Conservation (phyloP, 2,888 invertebrate species). For the Synanthedon tipuliformis region DNA sequence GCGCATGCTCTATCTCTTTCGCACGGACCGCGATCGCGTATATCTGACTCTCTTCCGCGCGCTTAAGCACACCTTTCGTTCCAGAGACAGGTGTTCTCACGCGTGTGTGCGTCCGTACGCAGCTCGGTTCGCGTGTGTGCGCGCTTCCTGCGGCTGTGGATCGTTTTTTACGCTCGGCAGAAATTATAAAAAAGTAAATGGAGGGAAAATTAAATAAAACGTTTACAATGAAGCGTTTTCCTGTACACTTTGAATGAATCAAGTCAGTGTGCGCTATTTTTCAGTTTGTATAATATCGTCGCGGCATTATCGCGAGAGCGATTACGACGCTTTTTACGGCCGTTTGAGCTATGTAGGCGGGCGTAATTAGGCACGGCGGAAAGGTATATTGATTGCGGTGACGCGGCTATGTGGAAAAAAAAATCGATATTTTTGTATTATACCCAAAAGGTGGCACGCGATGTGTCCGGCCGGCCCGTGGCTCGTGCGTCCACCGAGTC, state of each 20-base stretch:
- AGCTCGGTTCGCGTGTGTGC: constrained; percentile 39
- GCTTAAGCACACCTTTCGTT: constrained; percentile 65
- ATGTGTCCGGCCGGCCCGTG: constrained; percentile 58
- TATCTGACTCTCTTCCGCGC: constrained; percentile 38
- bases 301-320: constrained; percentile 28
- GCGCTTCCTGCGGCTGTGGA: constrained; percentile 66
- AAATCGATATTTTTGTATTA: constrained; percentile 68
- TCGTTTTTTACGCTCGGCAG: constrained; percentile 68
- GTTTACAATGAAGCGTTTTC: constrained; percentile 69
- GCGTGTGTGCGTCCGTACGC: constrained; percentile 59
- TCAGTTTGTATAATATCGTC: constrained; percentile 45
- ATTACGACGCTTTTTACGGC: constrained; percentile 55
- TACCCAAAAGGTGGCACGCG: constrained; percentile 55
- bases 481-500: constrained; percentile 17
- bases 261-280: constrained; percentile 51
- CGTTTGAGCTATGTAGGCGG: constrained; percentile 64
- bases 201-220: constrained; percentile 71
- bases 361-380: constrained; percentile 67
- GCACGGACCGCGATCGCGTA: constrained; percentile 28
- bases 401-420: constrained; percentile 65
- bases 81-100: constrained; percentile 66
- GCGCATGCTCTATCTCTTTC: constrained; percentile 53
- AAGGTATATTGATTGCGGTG: constrained; percentile 70
- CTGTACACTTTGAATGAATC: constrained; percentile 67
- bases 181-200: constrained; percentile 70